These are phyloP conservation scores for Stegana nigrithorax DNA, from an alignment of 2,888 invertebrate species.

Conservation along the genomic window DNA sequence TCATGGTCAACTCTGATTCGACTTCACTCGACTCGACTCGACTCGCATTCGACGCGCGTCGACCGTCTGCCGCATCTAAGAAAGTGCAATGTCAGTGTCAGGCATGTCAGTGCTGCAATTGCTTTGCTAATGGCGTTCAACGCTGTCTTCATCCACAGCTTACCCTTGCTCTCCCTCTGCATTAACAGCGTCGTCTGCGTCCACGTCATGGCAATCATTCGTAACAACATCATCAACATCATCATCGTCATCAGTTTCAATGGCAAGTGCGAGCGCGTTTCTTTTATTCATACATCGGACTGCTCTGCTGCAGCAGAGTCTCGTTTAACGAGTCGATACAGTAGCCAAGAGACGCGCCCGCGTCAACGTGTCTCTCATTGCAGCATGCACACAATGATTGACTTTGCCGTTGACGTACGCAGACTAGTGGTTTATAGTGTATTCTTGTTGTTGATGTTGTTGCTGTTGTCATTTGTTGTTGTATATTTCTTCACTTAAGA, in stretches of 20 bases:
- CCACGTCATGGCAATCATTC: constrained; percentile 46
- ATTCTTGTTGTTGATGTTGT: not conserved
- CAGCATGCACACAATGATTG: constrained; percentile 28
- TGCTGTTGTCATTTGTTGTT: no score
- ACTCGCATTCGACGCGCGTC: not conserved
- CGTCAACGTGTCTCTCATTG: constrained; percentile 37
- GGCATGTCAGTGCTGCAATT: constrained; percentile 2
- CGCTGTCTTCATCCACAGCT: constrained; percentile 27
- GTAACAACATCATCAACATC: constrained; percentile 41
- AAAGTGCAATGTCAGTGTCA: constrained; percentile 27
- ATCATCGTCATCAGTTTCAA: constrained; percentile 33
- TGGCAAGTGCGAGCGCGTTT: constrained; percentile 29
- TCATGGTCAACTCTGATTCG: no score
- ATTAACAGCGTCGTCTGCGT: not conserved
- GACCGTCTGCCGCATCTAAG: not conserved
- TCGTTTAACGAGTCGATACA: not conserved
- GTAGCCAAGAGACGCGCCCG: constrained; percentile 33
- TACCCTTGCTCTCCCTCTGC: not conserved
- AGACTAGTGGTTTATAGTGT: no score
- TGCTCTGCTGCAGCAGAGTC: constrained; percentile 26
- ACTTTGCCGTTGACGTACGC: constrained; percentile 28
- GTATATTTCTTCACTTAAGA: no score
- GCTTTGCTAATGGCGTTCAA: constrained; percentile 25
- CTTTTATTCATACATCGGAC: constrained; percentile 41
- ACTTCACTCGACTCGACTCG: no score